Conservation (phyloP, 1,140 invertebrate genomes). For the Euura lappo region DNA sequence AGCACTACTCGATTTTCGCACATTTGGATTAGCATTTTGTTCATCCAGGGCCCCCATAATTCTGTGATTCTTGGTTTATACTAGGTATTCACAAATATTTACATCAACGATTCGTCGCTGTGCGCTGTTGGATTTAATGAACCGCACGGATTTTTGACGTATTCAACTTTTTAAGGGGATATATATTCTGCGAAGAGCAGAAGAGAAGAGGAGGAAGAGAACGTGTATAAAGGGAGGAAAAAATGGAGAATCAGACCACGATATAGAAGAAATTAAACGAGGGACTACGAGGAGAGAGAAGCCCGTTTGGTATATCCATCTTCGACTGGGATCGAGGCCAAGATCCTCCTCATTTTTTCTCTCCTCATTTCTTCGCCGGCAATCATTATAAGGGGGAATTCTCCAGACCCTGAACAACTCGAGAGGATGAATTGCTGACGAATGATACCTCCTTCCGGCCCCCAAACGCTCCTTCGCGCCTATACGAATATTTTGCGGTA, state of each 20-base stretch:
- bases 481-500: slow-evolving; percentile 4
- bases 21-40: too few species aligned
- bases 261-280: not conserved
- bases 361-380: not conserved
- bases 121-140: slow-evolving; percentile 54
- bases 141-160: slow-evolving; percentile 54
- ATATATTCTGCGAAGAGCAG: not conserved
- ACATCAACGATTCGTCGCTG: slow-evolving; percentile 32
- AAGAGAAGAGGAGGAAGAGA: slow-evolving; percentile 7
- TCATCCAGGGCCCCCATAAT: too few species aligned
- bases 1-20: too few species aligned
- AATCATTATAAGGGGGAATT: not conserved
- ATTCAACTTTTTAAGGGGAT: not conserved
- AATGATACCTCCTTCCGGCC: slow-evolving; percentile 24
- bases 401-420: not conserved
- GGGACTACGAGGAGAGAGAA: not conserved
- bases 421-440: not conserved
- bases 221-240: slow-evolving; percentile 18
- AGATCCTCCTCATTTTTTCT: not conserved
- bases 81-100: slow-evolving; percentile 50
- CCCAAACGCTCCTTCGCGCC: slow-evolving; percentile 15
- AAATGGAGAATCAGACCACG: slow-evolving; percentile 12
- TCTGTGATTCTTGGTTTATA: not conserved
- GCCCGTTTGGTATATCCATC: not conserved
- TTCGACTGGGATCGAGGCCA: not conserved